A percentile compares a stretch with the other conserved stretches of the same genome.
Conservation (phyloP, 2,113 vertebrate species). For the Pyxicephalus adspersus region DNA sequence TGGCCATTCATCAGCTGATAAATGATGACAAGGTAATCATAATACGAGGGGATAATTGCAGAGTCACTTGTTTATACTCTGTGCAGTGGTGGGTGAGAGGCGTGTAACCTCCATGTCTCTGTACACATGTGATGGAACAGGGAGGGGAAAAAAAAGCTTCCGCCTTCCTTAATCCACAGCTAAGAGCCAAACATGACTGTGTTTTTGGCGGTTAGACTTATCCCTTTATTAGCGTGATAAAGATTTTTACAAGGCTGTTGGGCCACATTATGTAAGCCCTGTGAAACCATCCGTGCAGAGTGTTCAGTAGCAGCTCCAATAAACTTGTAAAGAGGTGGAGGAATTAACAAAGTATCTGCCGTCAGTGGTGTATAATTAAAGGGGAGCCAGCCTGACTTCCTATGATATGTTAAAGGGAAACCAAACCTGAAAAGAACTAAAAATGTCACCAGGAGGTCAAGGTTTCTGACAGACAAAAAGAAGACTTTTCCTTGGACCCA, state of each 20-base stretch:
- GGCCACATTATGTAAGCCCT: constrained; percentile 10
- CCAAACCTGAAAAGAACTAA: no score
- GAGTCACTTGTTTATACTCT: neutral
- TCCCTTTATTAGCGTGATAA: constrained; percentile 20
- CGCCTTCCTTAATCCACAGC: neutral
- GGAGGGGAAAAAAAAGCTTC: neutral
- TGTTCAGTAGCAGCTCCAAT: neutral
- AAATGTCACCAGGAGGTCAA: no score
- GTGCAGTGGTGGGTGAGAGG: no score
- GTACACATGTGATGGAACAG: neutral
- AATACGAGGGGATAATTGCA: neutral
- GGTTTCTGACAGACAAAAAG: no score
- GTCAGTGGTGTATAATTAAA: neutral
- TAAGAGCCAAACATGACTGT: neutral
- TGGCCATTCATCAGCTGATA: neutral
- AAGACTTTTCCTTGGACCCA: no score
- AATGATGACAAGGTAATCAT: neutral
- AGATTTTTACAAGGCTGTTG: neutral
- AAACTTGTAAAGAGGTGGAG: neutral
- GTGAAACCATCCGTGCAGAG: neutral
- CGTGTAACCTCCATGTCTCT: neutral
- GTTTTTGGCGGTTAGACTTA: neutral
- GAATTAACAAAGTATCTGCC: neutral
- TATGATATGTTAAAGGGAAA: no score
- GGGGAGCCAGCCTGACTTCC: no score